These are phyloP conservation scores for Coenonympha arcania DNA, from an alignment of 2,888 invertebrate genomes.

Conservation along the genomic window DNA sequence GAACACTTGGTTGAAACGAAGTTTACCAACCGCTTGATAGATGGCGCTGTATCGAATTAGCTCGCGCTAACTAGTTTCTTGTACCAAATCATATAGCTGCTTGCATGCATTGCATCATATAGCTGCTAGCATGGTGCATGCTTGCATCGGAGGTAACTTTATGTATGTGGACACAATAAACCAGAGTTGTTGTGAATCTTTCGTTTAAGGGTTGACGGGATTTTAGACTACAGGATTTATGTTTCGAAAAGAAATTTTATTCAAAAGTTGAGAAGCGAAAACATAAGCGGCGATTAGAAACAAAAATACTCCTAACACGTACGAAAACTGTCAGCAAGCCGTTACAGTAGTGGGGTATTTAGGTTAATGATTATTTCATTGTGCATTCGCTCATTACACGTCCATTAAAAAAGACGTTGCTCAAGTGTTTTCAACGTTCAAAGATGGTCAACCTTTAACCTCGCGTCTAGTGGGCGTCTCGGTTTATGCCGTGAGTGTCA, in stretches of 20 bases:
- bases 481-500: slow-evolving; percentile 62
- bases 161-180: too few relatives aligned
- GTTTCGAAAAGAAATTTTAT: not conserved
- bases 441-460: slow-evolving; percentile 63
- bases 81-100: too few relatives aligned
- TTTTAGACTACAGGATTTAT: too few relatives aligned
- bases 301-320: slow-evolving; percentile 3
- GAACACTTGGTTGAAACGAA: too few relatives aligned
- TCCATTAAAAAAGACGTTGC: slow-evolving; percentile 57
- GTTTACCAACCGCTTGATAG: too few relatives aligned
- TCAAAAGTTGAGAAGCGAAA: not conserved
- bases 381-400: slow-evolving; percentile 47
- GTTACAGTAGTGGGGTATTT: slow-evolving; percentile 23
- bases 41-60: too few relatives aligned
- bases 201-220: too few relatives aligned
- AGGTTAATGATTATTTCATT: slow-evolving; percentile 28
- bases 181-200: too few relatives aligned
- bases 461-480: slow-evolving; percentile 57
- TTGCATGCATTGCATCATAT: too few relatives aligned
- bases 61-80: too few relatives aligned
- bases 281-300: not conserved
- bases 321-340: slow-evolving; percentile 15
- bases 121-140: too few relatives aligned
- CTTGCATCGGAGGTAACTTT: too few relatives aligned
- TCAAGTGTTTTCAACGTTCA: slow-evolving; percentile 44